phyloP scores from a whole-genome alignment of 2,113 vertebrate genomes.

The Catharus minimus region DNA sequence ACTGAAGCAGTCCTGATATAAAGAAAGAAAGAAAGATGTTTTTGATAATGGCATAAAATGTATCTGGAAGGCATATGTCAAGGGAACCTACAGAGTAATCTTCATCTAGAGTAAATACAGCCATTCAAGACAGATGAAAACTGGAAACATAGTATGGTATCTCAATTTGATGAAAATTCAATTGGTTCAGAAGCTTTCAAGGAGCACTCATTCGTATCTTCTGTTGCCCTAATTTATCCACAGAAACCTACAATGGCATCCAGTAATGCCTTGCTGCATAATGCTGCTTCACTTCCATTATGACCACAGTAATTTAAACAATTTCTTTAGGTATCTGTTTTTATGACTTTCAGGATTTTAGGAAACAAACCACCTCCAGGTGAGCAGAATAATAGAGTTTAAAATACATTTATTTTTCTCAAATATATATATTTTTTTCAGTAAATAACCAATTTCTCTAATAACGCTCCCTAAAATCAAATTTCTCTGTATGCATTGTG shows the following conservation, averaged over 20 bases:
- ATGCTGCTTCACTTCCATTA: background rate
- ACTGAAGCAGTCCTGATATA: conserved; percentile 13
- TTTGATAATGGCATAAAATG: conserved; percentile 46
- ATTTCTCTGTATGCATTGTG: conserved; percentile 1
- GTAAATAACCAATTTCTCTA: background rate
- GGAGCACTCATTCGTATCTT: conserved; percentile 5
- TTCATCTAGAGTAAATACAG: conserved; percentile 65
- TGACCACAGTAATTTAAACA: background rate
- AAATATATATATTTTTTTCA: background rate
- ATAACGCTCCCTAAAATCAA: conserved; percentile 15
- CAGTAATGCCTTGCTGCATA: background rate
- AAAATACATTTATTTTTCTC: background rate
- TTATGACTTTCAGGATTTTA: background rate
- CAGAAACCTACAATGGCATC: background rate
- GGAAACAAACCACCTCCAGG: background rate
- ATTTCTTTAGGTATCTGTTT: conserved; percentile 1
- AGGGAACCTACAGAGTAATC: conserved; percentile 44
- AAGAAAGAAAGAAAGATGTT: background rate
- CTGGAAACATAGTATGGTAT: conserved; percentile 32
- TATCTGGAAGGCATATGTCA: conserved; percentile 62
- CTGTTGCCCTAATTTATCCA: background rate
- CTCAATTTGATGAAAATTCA: conserved; percentile 54
- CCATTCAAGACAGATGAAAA: conserved; percentile 46
- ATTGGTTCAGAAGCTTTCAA: conserved; percentile 37
- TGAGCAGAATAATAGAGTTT: background rate